These are phyloP conservation scores for Heterocephalus glaber DNA, from an alignment of 2,113 vertebrate species.

Conservation along the genomic window DNA sequence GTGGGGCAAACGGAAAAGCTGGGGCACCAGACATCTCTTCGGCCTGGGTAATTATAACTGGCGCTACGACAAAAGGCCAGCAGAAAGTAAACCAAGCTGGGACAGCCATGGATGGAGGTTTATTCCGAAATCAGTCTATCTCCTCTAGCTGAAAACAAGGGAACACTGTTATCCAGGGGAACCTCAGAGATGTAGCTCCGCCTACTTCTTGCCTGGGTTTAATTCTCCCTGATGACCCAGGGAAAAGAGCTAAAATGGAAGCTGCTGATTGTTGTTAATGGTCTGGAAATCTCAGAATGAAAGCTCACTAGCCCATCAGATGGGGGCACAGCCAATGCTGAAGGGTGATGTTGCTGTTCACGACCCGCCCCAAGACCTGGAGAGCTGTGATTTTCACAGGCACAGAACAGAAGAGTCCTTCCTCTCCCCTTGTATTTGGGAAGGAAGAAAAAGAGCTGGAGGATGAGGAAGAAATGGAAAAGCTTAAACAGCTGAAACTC, in stretches of 20 bases:
- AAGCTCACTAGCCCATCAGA: neutral
- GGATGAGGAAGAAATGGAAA: neutral
- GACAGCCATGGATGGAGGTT: constrained; percentile 3
- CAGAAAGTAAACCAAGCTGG: constrained; percentile 22
- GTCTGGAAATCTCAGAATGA: constrained; percentile 24
- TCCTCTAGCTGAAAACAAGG: constrained; percentile 42
- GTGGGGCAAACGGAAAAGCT: constrained; percentile 51
- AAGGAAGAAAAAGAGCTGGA: neutral
- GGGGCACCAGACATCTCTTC: constrained; percentile 47
- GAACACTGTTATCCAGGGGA: neutral
- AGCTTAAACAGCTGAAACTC: neutral
- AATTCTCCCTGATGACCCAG: neutral
- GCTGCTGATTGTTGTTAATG: neutral
- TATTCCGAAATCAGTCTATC: constrained; percentile 38
- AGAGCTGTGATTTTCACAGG: neutral
- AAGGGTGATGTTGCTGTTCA: neutral
- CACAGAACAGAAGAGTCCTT: neutral
- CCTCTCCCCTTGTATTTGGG: neutral
- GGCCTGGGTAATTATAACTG: constrained; percentile 41
- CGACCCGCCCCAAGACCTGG: accelerated
- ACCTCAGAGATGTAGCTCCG: neutral
- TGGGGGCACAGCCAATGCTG: neutral
- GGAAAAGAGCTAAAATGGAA: constrained; percentile 1
- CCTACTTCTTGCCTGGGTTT: neutral
- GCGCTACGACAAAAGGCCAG: constrained; percentile 54